Conservation (phyloP, 2,113 vertebrate genomes). For the Tringa solitaria region DNA sequence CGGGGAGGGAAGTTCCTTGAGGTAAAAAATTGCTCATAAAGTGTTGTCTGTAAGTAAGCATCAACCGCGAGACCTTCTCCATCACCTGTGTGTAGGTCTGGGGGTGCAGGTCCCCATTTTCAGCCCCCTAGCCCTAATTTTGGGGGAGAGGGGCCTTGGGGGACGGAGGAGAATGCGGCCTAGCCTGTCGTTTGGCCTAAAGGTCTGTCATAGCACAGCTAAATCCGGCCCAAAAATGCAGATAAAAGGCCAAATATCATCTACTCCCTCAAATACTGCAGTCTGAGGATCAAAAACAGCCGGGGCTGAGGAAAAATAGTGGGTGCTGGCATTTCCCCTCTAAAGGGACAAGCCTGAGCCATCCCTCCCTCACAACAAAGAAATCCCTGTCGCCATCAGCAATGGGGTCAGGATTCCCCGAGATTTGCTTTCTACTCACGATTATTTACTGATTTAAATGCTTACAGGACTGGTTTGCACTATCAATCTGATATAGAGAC, state of each 20-base stretch:
- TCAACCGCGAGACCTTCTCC: rapidly evolving
- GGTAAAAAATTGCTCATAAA: not conserved
- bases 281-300: not conserved
- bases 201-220: rapidly evolving
- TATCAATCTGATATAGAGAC: rapidly evolving
- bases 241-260: not conserved
- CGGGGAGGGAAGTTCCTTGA: not conserved
- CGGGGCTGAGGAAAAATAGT: not conserved
- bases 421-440: not conserved
- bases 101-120: rapidly evolving
- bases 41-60: not conserved
- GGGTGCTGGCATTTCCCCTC: not conserved
- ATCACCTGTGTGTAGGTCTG: rapidly evolving
- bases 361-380: not conserved
- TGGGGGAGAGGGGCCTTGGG: rapidly evolving
- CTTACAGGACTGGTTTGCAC: rapidly evolving
- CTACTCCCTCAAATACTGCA: rapidly evolving
- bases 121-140: not conserved
- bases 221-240: rapidly evolving
- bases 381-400: rapidly evolving
- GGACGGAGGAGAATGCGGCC: rapidly evolving
- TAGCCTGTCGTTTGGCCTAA: rapidly evolving
- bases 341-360: rapidly evolving
- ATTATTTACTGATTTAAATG: rapidly evolving
- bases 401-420: too few species aligned